Percentiles rank a stretch among this genome's conserved stretches.
These are phyloP conservation scores for Delichon dasypus DNA, from an alignment of 2,797 vertebrate species.

Conservation along the genomic window DNA sequence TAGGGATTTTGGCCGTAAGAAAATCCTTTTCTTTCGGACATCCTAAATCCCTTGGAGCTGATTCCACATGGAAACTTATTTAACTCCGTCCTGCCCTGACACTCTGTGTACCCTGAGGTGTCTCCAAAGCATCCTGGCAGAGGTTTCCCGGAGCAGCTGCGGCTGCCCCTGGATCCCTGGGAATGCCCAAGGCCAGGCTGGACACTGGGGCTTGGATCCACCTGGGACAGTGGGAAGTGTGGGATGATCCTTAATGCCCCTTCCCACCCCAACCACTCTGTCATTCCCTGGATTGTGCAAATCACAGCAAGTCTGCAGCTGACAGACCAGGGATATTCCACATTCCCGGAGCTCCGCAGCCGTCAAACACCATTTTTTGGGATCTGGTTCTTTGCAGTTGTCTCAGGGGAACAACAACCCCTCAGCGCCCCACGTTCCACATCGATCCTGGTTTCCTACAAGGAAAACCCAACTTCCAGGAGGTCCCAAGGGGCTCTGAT, in stretches of 20 bases:
- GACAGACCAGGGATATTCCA: not conserved
- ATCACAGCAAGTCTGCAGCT: rapidly evolving
- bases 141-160: not conserved
- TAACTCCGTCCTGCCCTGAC: not conserved
- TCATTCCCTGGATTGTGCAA: not conserved
- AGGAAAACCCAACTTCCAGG: not conserved
- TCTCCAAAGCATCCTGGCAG: not conserved
- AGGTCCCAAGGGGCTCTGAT: not conserved
- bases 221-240: no score
- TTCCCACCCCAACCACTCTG: no score
- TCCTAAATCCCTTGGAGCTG: not conserved
- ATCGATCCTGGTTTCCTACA: not conserved
- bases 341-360: rapidly evolving
- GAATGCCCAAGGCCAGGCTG: no score
- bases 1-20: not conserved
- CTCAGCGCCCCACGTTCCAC: rapidly evolving
- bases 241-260: no score
- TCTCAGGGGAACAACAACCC: not conserved
- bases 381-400: not conserved
- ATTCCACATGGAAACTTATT: not conserved
- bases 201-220: no score
- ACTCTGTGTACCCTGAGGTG: rapidly evolving
- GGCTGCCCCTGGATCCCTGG: not conserved
- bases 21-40: not conserved
- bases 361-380: rapidly evolving